A percentile compares a stretch with the other conserved stretches of the same genome.
Evolutionary conservation across 2,888 invertebrate species (phyloP).

Genomic region (Drosophila vallismaia): DNA sequence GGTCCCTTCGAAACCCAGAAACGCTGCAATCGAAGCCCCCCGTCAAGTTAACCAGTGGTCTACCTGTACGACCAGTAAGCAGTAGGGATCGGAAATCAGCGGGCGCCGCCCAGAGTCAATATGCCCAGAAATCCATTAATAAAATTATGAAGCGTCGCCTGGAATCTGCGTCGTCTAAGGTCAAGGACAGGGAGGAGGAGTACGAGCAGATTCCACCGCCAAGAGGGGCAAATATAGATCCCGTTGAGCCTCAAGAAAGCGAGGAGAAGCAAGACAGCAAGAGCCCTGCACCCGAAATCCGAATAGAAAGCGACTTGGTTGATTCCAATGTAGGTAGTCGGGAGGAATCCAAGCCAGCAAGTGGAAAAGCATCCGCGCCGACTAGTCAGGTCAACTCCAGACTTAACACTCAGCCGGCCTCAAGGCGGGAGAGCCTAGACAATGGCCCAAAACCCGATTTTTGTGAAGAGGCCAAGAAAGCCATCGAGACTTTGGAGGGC

Average conservation of each 20-base stretch:
- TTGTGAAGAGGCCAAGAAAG: conserved; percentile 2
- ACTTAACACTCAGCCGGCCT: neutral
- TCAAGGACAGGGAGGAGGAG: conserved; percentile 12
- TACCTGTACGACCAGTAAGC: conserved; percentile 13
- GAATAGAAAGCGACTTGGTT: neutral
- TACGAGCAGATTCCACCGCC: conserved; percentile 7
- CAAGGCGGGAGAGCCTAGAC: neutral
- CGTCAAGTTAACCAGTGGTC: conserved; percentile 3
- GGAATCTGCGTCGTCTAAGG: conserved; percentile 1
- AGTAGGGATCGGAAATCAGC: neutral
- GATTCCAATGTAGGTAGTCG: neutral
- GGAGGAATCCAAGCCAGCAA: neutral
- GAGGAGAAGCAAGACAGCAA: conserved; percentile 15
- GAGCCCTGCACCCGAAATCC: neutral
- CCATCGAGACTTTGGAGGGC: neutral
- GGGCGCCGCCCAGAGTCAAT: neutral
- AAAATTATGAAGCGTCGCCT: neutral
- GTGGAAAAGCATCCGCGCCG: neutral
- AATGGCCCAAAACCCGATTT: neutral
- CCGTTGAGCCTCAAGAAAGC: neutral
- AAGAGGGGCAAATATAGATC: neutral
- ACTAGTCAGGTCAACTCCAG: neutral
- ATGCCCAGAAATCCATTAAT: neutral
- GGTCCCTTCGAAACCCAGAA: neutral
- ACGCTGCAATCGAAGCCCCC: neutral